Evolutionary conservation across 2,113 vertebrate genomes (phyloP).

Genomic region (Epinephelus cyanopodus): DNA sequence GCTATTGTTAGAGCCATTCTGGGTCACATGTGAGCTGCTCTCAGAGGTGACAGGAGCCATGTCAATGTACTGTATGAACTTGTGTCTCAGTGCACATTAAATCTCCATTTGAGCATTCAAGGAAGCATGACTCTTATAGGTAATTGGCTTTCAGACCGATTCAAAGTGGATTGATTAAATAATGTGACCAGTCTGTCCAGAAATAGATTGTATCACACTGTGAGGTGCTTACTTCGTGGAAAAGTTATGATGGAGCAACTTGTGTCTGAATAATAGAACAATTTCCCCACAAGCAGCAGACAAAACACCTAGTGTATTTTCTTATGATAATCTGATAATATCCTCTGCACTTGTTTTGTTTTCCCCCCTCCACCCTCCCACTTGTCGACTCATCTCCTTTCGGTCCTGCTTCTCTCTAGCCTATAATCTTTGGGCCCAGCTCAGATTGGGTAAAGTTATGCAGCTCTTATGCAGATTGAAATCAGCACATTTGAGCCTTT

Average conservation of each 20-base stretch:
- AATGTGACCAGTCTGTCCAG: not conserved
- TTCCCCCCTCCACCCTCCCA: not conserved
- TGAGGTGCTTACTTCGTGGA: not conserved
- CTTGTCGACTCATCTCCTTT: not conserved
- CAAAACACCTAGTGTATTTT: not conserved
- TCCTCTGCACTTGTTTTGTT: not conserved
- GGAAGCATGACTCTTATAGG: not conserved
- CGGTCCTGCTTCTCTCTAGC: not conserved
- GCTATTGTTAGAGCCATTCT: not conserved
- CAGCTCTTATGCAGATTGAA: conserved; percentile 6
- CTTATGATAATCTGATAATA: not conserved
- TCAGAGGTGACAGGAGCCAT: not conserved
- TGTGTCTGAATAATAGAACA: conserved; percentile 14
- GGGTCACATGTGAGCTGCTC: not conserved
- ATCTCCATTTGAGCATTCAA: not conserved
- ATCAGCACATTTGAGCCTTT: not conserved
- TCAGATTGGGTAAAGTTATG: not conserved
- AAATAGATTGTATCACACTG: not conserved
- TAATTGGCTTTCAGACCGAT: conserved; percentile 34
- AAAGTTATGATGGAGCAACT: not conserved
- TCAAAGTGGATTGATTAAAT: conserved; percentile 6
- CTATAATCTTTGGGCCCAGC: too few relatives aligned
- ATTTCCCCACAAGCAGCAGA: not conserved
- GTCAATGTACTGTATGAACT: not conserved
- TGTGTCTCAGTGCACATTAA: not conserved